Percentiles rank a stretch among this genome's conserved stretches.
Evolutionary conservation across 2,888 invertebrate species (phyloP).

Genomic region (Zaprionus obscuricornis): DNA sequence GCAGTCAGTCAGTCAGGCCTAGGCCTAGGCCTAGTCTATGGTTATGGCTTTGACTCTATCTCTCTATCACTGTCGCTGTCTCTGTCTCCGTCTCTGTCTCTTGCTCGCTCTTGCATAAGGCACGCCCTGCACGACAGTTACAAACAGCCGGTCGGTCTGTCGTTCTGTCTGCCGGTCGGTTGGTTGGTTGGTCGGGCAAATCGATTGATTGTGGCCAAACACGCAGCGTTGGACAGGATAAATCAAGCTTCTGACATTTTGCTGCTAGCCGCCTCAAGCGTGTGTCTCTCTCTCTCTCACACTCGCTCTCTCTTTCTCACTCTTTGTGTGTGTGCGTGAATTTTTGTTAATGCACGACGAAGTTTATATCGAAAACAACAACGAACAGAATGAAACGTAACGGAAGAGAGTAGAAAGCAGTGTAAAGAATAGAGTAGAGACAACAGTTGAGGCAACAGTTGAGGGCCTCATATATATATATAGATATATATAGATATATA

Average conservation of each 20-base stretch:
- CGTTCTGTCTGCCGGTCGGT: too few species aligned
- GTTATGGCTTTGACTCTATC: constrained; percentile 25
- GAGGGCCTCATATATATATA: too few species aligned
- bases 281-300: constrained; percentile 77
- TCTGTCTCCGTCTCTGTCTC: too few species aligned
- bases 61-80: too few species aligned
- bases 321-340: too few species aligned
- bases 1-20: constrained; percentile 38
- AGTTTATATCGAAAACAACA: constrained; percentile 31
- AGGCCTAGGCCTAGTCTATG: constrained; percentile 36
- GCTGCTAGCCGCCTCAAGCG: constrained; percentile 50
- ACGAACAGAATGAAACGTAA: constrained; percentile 22
- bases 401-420: too few species aligned
- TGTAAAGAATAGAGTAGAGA: constrained; percentile 18
- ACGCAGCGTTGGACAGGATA: constrained; percentile 78
- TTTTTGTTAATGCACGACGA: too few species aligned
- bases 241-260: constrained; percentile 76
- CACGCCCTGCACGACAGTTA: constrained; percentile 77
- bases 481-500: too few species aligned
- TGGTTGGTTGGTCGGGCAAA: constrained; percentile 52
- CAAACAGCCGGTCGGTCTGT: constrained; percentile 63
- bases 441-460: constrained; percentile 1
- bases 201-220: constrained; percentile 79
- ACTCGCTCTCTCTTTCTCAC: too few species aligned
- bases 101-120: too few species aligned